phyloP scores from a whole-genome alignment of 2,888 invertebrate genomes.

The Colletes collaris region DNA sequence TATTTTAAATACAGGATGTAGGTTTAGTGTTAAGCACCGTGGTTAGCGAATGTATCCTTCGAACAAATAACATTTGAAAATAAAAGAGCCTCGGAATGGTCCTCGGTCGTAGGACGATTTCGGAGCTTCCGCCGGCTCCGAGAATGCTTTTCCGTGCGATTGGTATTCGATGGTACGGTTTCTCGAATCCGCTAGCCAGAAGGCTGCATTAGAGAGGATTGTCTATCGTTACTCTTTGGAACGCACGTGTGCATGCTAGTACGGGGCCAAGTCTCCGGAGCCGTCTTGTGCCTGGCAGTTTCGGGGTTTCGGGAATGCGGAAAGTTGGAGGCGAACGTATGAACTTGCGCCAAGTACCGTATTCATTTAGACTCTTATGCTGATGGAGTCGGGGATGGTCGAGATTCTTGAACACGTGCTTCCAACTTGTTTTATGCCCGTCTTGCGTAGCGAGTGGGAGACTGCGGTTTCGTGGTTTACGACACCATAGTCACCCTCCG shows the following conservation, averaged over 20 bases:
- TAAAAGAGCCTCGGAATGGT: no score
- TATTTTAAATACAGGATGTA: no score
- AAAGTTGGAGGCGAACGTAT: constrained; percentile 23
- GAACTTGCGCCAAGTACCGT: constrained; percentile 33
- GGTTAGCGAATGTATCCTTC: no score
- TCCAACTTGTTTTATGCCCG: constrained; percentile 9
- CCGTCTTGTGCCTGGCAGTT: constrained; percentile 6
- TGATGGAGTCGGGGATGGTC: constrained; percentile 12
- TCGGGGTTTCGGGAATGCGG: constrained; percentile 14
- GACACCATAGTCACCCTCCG: neutral
- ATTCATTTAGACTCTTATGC: constrained; percentile 34
- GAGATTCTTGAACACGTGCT: constrained; percentile 34
- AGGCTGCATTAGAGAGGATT: neutral
- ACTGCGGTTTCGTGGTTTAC: neutral
- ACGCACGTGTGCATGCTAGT: no score
- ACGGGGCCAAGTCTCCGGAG: neutral
- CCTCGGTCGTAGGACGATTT: no score
- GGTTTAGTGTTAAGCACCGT: no score
- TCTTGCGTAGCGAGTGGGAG: neutral
- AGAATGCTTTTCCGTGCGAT: no score
- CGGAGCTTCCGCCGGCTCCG: no score
- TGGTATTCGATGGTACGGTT: no score
- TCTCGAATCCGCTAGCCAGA: no score
- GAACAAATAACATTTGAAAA: no score
- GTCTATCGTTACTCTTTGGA: neutral